phyloP scores from a whole-genome alignment of 2,797 vertebrate species.

The Austrolebias charrua region DNA sequence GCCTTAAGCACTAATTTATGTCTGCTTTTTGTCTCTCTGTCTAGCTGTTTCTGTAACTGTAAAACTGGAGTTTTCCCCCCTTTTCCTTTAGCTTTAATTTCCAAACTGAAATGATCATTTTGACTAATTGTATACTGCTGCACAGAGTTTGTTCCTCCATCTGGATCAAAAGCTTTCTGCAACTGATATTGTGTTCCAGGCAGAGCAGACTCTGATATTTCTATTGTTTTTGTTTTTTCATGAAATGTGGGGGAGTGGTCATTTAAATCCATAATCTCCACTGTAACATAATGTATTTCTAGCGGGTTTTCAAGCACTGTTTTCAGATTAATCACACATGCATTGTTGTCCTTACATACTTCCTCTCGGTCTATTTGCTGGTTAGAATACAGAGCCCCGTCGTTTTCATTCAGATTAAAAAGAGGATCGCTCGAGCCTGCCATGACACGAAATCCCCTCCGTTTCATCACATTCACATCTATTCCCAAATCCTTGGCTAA shows the following conservation, averaged over 20 bases:
- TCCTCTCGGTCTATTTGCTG: too few species aligned
- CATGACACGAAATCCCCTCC: constrained; percentile 70
- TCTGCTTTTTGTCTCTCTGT: constrained; percentile 66
- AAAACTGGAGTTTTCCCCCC: constrained; percentile 62
- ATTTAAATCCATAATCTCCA: too few species aligned
- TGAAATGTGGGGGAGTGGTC: constrained; percentile 79
- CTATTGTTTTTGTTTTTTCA: constrained; percentile 66
- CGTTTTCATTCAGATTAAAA: constrained; percentile 56
- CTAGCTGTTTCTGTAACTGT: constrained; percentile 67
- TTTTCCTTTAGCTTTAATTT: constrained; percentile 56
- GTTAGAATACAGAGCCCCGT: constrained; percentile 63
- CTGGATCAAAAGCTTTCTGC: constrained; percentile 72
- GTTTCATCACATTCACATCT: constrained; percentile 63
- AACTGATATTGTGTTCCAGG: constrained; percentile 73
- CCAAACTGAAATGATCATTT: constrained; percentile 64
- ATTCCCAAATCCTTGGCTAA: constrained; percentile 79
- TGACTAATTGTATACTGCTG: constrained; percentile 76
- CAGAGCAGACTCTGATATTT: constrained; percentile 71
- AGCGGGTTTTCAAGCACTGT: too few species aligned
- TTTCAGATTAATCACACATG: too few species aligned
- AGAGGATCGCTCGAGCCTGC: constrained; percentile 42
- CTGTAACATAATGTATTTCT: too few species aligned
- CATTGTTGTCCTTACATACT: too few species aligned
- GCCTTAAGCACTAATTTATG: constrained; percentile 61
- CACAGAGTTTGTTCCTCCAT: constrained; percentile 68